Base-by-base conservation (phyloP, 2,113 vertebrate species). In the Sapayoa aenigma region DNA sequence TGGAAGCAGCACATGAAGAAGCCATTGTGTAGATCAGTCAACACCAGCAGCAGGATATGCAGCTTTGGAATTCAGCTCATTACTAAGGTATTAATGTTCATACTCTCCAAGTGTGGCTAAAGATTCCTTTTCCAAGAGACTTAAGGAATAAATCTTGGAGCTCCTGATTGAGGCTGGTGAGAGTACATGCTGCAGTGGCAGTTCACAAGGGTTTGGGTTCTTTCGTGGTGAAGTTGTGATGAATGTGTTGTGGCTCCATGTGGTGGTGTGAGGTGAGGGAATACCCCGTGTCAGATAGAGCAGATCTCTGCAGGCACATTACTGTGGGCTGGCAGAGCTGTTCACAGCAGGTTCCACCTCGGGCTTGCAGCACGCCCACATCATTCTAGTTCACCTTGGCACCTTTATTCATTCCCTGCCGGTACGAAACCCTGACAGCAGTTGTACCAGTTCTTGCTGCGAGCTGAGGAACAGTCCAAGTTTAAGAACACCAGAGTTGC, bases 61-160 rank as follows among this genome's bases (percentile, higher is more conserved):
- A 90, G 82, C 84, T 95, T 93, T 85, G 74, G 59, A 71, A 58
- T 90, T 87, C 39, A 87, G 67, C 81, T 82, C 60, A 12, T 76
- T 87, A 56, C 12, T 44, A 21, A 87, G 35, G 50, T 37, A 33
- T 13, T 82, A 42, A 44, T 76, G 55, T 50, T 81, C 24, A 13
- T 95, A 42, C 39, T 91, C 89, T 39, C 52, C 72, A n/a, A 47
- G 35, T 56, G 59, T 75, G 42, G 58, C 44, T 95, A 41, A 67
- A 68, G 50, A 75, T 76, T 73, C 42, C 24, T 79, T 87, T 74
- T 39, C 60, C 33, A 49, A 78, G 28, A 91, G 76, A 62, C 82
- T 58, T 74, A 90, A 94, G 63, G 66, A 84, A 67, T 22, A 49
- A 73, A 82, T 83, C 56, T 59, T 55, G 80, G 58, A 85, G 35